Percentiles rank a stretch among this genome's conserved stretches.
Conservation (phyloP, 2,888 invertebrate species). For the Microplitis manilae region DNA sequence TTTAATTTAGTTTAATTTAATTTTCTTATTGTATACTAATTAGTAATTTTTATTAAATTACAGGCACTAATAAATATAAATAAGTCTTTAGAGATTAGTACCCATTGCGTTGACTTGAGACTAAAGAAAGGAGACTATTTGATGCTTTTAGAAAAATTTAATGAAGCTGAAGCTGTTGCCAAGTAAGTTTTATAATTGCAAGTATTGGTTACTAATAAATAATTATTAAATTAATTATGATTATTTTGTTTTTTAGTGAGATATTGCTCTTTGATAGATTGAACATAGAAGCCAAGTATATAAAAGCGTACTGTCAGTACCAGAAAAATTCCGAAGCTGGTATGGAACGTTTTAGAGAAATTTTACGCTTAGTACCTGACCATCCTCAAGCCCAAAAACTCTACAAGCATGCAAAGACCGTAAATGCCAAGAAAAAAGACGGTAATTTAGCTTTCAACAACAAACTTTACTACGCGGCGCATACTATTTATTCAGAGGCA, state of each 20-base stretch:
- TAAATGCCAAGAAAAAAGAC: conserved; percentile 92
- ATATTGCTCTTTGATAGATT: conserved; percentile 86
- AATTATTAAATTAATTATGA: neutral
- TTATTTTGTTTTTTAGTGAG: conserved; percentile 68
- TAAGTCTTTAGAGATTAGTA: neutral
- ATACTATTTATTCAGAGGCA: conserved; percentile 88
- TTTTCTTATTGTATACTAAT: neutral
- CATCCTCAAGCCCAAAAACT: conserved; percentile 89
- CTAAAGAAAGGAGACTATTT: conserved; percentile 87
- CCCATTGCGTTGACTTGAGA: neutral
- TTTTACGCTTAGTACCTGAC: conserved; percentile 91
- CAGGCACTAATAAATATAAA: neutral
- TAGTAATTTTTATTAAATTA: neutral
- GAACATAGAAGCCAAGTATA: conserved; percentile 92
- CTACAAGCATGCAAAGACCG: conserved; percentile 88
- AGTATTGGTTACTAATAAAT: neutral
- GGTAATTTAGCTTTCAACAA: conserved; percentile 92
- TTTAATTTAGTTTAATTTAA: neutral
- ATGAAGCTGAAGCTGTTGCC: conserved; percentile 77
- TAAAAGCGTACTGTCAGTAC: conserved; percentile 91
- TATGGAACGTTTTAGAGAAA: conserved; percentile 92
- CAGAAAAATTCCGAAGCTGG: conserved; percentile 92
- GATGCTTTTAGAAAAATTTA: conserved; percentile 84
- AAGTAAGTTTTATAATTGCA: conserved; percentile 69
- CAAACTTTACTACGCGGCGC: conserved; percentile 85